Evolutionary conservation across 2,888 invertebrate species (phyloP), one percentile per base, ranked within the genome.

Genomic region (Leptogaster cylindrica): DNA sequence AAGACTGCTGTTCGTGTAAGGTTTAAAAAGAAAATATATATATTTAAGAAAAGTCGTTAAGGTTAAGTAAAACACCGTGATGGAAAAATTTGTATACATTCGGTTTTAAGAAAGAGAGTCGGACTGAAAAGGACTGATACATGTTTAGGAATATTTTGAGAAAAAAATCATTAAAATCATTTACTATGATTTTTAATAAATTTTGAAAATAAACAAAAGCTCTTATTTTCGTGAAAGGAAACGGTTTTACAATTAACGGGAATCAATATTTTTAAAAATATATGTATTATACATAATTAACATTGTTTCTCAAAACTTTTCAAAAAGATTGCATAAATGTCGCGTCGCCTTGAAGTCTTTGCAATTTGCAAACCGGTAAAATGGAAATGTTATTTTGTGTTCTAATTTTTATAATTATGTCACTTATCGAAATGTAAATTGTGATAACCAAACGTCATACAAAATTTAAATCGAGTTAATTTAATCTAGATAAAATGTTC

Each of bases 1-100:
- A 61, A 63, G 63, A 63, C 63, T 63, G 63, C 41, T 63, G 63
- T 63, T 63, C 31, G 63, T 63, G 41, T 63, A 44, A 44, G 28
- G 41, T 31, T 28, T 20, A 63, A 63, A n/a, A n/a, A n/a, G n/a
- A n/a, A n/a, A n/a, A n/a, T n/a, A 63, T 44, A 23, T 44, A 63
- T 28, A 63, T 46, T 58, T 58, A 58, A 58, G 41, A 41, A 33
- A 16, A 20, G 36, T 58, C 41, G 41, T 58, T 39, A 39, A 39
- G 14, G 25, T 58, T 58, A 58, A 39, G 58, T 10, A 39, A 14
- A 58, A 39, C 14, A 39, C 12, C 25, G 58, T 58, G 39, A 58
- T 58, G 58, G 31, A 58, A n/a, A n/a, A 39, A 39, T 39, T 39
- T 58, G 58, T 58, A 58, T 58, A 58, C 41, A 36, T 36, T 25